These are phyloP conservation scores for Chlorodrepanis virens DNA, from an alignment of 2,113 vertebrate species.

Conservation along the genomic window DNA sequence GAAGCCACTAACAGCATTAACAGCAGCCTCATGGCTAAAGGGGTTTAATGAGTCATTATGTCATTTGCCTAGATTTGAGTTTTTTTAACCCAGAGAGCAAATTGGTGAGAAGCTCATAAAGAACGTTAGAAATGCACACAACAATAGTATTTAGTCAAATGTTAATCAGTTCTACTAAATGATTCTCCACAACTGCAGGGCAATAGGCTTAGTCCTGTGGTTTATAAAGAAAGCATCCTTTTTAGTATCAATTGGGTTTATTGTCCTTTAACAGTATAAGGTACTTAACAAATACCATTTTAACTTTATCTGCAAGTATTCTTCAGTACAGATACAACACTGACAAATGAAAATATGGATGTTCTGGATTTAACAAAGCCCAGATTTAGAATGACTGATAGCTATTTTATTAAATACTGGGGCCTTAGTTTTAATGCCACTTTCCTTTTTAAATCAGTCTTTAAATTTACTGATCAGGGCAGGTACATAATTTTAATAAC, in stretches of 20 bases:
- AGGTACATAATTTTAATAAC: background rate
- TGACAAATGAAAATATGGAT: background rate
- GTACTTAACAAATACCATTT: background rate
- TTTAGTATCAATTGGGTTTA: background rate
- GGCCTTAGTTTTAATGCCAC: background rate
- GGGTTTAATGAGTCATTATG: constrained; percentile 60
- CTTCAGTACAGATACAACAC: background rate
- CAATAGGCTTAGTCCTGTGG: background rate
- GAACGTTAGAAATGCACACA: background rate
- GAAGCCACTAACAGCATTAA: constrained; percentile 2
- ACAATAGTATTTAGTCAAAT: background rate
- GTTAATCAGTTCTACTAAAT: background rate
- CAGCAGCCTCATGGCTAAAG: constrained; percentile 40
- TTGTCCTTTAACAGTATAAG: background rate
- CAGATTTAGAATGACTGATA: background rate
- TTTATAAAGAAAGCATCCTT: background rate
- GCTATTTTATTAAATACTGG: background rate
- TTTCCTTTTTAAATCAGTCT: background rate
- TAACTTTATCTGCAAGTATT: background rate
- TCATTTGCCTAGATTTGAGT: constrained; percentile 10
- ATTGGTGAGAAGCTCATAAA: background rate
- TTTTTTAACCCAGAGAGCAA: background rate
- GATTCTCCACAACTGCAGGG: background rate
- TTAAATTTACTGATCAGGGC: background rate
- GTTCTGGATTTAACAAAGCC: background rate